These are phyloP conservation scores for Epinotia ramella DNA, from an alignment of 2,888 invertebrate species.

Conservation along the genomic window DNA sequence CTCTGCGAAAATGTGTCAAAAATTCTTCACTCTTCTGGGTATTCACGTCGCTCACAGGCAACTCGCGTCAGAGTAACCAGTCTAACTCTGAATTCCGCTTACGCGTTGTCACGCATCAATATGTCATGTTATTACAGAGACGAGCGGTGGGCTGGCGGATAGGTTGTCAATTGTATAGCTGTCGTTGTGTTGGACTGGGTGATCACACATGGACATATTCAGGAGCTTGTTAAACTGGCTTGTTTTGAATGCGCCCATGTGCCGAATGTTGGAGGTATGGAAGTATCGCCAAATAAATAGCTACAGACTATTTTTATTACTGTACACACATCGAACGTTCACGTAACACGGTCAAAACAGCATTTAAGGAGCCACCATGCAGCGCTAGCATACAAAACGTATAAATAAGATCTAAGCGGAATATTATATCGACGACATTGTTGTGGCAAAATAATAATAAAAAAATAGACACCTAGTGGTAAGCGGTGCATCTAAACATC, in stretches of 20 bases:
- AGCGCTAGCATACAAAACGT: constrained; percentile 67
- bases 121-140: neutral
- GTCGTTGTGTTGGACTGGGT: neutral
- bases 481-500: constrained; percentile 85
- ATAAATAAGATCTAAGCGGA: constrained; percentile 40
- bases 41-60: neutral
- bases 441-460: constrained; percentile 48
- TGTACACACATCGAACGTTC: constrained; percentile 54
- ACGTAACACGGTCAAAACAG: constrained; percentile 40
- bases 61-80: neutral
- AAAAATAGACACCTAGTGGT: constrained; percentile 79
- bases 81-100: neutral
- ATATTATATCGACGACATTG: constrained; percentile 45
- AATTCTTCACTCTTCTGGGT: constrained; percentile 46
- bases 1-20: constrained; percentile 76
- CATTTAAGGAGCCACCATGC: constrained; percentile 67
- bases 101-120: neutral
- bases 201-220: neutral
- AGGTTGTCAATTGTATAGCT: neutral
- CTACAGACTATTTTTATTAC: constrained; percentile 41
- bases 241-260: neutral
- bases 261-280: neutral
- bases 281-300: constrained; percentile 26
- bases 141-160: neutral
- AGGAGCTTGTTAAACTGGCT: neutral